phyloP scores from a whole-genome alignment of 1,140 invertebrate genomes.

The Platyscapa corneri region DNA sequence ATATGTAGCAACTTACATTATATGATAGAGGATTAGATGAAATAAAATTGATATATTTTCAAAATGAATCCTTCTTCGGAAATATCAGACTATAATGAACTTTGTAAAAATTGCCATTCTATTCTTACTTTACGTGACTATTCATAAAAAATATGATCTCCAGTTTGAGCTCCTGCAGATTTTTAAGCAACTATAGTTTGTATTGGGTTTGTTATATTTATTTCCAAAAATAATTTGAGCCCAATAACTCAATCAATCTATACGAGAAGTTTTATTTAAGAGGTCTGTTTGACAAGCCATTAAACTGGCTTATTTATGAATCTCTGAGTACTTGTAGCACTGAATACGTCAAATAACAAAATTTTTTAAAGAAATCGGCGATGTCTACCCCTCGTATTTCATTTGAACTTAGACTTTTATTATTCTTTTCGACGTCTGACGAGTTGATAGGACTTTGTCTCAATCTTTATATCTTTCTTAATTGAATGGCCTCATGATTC shows the following conservation, averaged over 20 bases:
- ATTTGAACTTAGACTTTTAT: slow-evolving; percentile 9
- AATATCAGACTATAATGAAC: no score
- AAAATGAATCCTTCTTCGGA: no score
- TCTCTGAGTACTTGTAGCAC: neutral
- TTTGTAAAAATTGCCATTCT: no score
- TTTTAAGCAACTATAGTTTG: neutral
- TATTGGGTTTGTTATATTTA: neutral
- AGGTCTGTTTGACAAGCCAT: slow-evolving; percentile 20
- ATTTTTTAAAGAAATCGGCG: neutral
- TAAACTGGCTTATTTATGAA: slow-evolving; percentile 2
- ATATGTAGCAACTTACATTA: no score
- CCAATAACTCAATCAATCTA: slow-evolving; percentile 2
- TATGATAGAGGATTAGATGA: no score
- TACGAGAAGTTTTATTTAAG: neutral
- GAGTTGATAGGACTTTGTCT: slow-evolving; percentile 2
- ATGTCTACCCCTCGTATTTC: neutral
- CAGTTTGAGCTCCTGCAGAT: neutral
- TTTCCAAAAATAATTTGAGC: neutral
- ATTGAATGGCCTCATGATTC: neutral
- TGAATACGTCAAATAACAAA: slow-evolving; percentile 25
- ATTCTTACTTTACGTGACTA: no score
- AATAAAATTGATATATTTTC: no score
- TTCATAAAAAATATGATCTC: no score
- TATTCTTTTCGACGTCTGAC: neutral
- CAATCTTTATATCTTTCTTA: neutral